Evolutionary conservation across 2,888 invertebrate genomes (phyloP), one percentile per base, ranked within the genome.

Genomic region (Rhagonycha lutea): DNA sequence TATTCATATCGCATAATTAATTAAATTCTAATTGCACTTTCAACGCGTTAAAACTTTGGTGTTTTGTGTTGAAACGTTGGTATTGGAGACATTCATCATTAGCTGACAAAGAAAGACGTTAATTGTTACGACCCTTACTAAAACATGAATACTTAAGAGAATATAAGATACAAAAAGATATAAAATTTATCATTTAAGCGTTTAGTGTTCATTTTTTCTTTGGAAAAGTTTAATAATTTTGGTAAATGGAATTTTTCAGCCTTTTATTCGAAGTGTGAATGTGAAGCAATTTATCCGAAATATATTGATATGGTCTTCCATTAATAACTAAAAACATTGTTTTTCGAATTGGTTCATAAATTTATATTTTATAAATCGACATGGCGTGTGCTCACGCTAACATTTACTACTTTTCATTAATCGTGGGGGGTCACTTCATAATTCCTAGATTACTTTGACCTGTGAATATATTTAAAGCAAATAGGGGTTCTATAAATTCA

Each of bases 1-100:
- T 86, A 86, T 87, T 87, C 87, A 87, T 85, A 86, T 83, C 84
- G 86, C 86, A 87, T 88, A 87, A 88, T 88, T 88, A 88, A 88
- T 88, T 88, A 88, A 87, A 88, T 86, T 87, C 86, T 87, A 88
- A 88, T 88, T 88, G 87, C 87, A 84, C 84, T 85, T 84, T 83
- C 83, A 79, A 84, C 83, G 82, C 84, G 85, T 86, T 85, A 85
- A 86, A 87, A 86, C 84, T 87, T 85, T 82, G 78, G 81, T 86
- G 86, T 87, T 87, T 87, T 86, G 85, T 85, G 83, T 82, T 81
- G 82, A 82, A 83, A 81, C 82, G 83, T 80, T 82, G 83, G 82
- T 86, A 87, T 87, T 85, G 86, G 86, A 84, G 85, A 85, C 86
- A 87, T 88, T 87, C 87, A 88, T 88, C 88, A 87, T 87, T 86